Evolutionary conservation across 1,140 invertebrate genomes (phyloP), one percentile per base, ranked within the genome.

Genomic region (Orchestia grillus): DNA sequence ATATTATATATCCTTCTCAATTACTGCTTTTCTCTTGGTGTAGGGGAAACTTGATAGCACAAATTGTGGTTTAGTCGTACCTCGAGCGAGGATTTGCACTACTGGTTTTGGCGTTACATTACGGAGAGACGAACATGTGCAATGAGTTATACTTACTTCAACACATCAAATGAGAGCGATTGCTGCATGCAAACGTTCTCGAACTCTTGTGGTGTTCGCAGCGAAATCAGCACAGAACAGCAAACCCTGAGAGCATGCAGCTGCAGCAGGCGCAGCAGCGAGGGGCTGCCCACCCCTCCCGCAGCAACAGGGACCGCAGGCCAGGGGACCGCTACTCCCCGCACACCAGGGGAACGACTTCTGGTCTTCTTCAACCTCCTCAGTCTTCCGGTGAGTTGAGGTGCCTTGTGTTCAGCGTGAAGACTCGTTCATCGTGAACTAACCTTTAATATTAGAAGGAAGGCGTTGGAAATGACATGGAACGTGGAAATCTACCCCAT

Each of bases 331-430:
- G 92, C 43, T 91, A 91, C 88, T 42, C 88, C 15, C 88, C 41
- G 4, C 92, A 94, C 92, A n/a, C 43, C 0, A 44, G 36, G 11
- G 43, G 43, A 6, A 16, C 92, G 11, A 40, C 8, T 44, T 47
- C 92, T 44, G n/a, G 23, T 40, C n/a, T 94, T 19, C 44, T 45
- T 0, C 44, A 3, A 42, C 96, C 28, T 47, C 96, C 28, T 96
- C 88, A n/a, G 43, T 94, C 88, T 96, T 96, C 95, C 96, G 96
- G 45, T 97, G 62, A 23, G 62, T 77, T 77, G 11, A 77, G 11
- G 62, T 28, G 11, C 62, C 3, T 77, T 77, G 11, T 77, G 28
- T 36, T 77, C 62, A 53, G n/a, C n/a, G n/a, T n/a, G n/a, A n/a
- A n/a, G n/a, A n/a, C n/a, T n/a, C n/a, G n/a, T n/a, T n/a, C n/a